Evolutionary conservation across 1,140 invertebrate genomes (phyloP).

Genomic region (Drosophila mayri): DNA sequence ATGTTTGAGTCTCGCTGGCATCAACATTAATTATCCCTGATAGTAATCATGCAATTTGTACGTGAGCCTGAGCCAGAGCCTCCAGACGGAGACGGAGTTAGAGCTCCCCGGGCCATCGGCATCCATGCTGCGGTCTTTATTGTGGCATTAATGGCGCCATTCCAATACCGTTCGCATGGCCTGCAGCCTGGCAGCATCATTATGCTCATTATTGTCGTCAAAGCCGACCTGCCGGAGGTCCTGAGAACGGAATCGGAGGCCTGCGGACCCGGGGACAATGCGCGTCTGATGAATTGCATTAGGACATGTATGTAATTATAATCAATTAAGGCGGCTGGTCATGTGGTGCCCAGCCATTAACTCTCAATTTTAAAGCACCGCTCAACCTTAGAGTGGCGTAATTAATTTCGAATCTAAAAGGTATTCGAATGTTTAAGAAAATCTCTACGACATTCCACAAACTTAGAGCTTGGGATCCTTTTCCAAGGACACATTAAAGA

Average conservation of each 20-base stretch:
- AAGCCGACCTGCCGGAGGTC: constrained; percentile 26
- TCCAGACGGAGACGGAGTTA: constrained; percentile 11
- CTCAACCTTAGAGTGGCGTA: background rate
- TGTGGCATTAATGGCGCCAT: constrained; percentile 58
- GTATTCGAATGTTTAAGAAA: background rate
- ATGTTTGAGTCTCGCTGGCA: constrained; percentile 43
- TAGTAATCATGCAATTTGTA: constrained; percentile 63
- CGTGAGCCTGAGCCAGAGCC: constrained; percentile 28
- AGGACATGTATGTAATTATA: constrained; percentile 63
- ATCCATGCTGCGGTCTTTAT: constrained; percentile 55
- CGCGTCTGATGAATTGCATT: constrained; percentile 63
- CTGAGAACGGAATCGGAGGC: background rate
- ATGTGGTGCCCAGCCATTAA: constrained; percentile 26
- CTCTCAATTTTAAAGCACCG: constrained; percentile 22
- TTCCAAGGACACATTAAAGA: background rate
- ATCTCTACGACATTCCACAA: too few relatives aligned
- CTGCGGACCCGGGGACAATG: constrained; percentile 23
- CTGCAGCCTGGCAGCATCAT: constrained; percentile 56
- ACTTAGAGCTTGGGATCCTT: background rate
- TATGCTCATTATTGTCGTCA: constrained; percentile 64
- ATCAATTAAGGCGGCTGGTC: constrained; percentile 40
- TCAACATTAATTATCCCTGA: constrained; percentile 66
- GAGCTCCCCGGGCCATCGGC: constrained; percentile 36
- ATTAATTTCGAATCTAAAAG: background rate
- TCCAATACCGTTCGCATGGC: constrained; percentile 31